phyloP scores from a whole-genome alignment of 1,140 invertebrate genomes.

The Planococcus citri region DNA sequence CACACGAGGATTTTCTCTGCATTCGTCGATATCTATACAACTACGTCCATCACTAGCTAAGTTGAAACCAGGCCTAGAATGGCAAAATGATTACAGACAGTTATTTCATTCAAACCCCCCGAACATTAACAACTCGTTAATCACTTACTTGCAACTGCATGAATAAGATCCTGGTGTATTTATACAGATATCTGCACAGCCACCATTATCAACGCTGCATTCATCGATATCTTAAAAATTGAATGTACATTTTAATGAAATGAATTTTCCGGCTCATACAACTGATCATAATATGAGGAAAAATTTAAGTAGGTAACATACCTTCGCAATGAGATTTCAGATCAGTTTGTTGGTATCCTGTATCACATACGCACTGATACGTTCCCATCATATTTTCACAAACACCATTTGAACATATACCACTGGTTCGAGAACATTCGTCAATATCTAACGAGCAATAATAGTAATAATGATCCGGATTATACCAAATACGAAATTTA shows the following conservation, averaged over 20 bases:
- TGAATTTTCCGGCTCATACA: neutral
- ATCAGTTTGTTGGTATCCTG: conserved; percentile 56
- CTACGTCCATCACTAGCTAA: conserved; percentile 36
- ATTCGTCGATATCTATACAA: conserved; percentile 57
- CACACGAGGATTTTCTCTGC: conserved; percentile 59
- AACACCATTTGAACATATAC: conserved; percentile 70
- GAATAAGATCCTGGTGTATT: conserved; percentile 45
- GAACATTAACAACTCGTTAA: neutral
- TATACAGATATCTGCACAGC: conserved; percentile 49
- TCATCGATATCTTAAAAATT: conserved; percentile 52
- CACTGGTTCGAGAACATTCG: conserved; percentile 62
- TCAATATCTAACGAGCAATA: conserved; percentile 45
- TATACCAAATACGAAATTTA: neutral
- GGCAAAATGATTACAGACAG: no score
- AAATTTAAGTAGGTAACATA: neutral
- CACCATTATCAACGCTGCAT: conserved; percentile 45
- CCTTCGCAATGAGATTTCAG: conserved; percentile 44
- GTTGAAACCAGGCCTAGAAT: conserved; percentile 36
- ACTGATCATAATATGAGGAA: no score
- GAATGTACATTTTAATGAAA: conserved; percentile 23
- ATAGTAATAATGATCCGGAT: neutral
- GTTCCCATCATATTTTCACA: conserved; percentile 79
- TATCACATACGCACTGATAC: conserved; percentile 74
- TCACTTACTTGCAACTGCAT: conserved; percentile 39
- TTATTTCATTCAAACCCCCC: neutral